Conservation (phyloP, 2,113 vertebrate genomes). For the Dissostichus mawsoni region DNA sequence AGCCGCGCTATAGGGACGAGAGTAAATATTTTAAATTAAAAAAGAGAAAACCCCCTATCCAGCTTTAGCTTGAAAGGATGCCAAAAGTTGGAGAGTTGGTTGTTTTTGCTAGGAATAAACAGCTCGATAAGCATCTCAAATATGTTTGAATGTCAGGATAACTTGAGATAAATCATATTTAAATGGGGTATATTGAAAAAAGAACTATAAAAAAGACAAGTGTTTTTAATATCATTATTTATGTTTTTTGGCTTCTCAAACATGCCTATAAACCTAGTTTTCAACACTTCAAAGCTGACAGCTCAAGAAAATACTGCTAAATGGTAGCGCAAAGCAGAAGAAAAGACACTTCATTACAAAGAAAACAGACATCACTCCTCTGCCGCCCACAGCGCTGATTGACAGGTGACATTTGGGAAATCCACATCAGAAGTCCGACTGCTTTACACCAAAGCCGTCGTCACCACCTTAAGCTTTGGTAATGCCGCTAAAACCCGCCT, state of each 20-base stretch:
- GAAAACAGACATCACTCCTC: neutral
- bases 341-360: neutral
- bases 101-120: neutral
- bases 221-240: too few relatives aligned
- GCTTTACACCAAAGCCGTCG: slow-evolving; percentile 48
- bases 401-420: slow-evolving; percentile 48
- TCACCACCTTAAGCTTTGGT: slow-evolving; percentile 37
- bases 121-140: neutral
- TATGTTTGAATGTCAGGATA: neutral
- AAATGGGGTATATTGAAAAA: neutral
- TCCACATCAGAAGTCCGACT: slow-evolving; percentile 23
- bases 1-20: slow-evolving; percentile 35
- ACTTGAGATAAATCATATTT: neutral
- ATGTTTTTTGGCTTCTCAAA: neutral
- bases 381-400: slow-evolving; percentile 37
- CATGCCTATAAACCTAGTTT: neutral
- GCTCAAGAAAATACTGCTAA: neutral
- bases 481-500: slow-evolving; percentile 32
- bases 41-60: neutral
- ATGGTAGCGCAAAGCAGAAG: neutral
- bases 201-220: neutral
- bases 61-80: neutral
- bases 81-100: neutral
- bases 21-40: slow-evolving; percentile 62
- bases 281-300: neutral